Evolutionary conservation across 2,113 vertebrate genomes (phyloP).

Genomic region (Neogale vison): DNA sequence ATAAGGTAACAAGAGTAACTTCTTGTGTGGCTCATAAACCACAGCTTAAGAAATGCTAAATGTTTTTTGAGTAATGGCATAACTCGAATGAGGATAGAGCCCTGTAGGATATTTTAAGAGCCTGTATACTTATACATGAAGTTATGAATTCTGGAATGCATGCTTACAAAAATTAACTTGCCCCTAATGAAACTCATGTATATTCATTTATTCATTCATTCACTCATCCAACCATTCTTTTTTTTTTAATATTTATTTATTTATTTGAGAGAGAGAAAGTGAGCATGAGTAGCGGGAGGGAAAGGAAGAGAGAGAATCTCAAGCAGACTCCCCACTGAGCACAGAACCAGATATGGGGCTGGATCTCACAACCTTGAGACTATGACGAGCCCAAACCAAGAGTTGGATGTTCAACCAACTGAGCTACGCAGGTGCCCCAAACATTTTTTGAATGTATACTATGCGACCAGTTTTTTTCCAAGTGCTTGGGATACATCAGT

Average conservation of each 20-base stretch:
- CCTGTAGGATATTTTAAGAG: neutral
- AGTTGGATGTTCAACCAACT: neutral
- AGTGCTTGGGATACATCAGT: neutral
- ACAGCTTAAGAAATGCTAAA: neutral
- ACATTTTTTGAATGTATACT: neutral
- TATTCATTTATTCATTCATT: neutral
- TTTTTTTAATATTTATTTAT: neutral
- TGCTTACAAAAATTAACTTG: slow-evolving; percentile 1
- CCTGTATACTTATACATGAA: neutral
- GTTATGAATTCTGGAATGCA: neutral
- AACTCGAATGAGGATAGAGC: neutral
- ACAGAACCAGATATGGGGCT: neutral
- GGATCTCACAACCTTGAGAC: neutral
- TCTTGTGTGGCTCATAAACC: neutral
- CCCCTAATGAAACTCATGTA: neutral
- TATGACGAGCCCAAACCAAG: neutral
- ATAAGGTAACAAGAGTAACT: neutral
- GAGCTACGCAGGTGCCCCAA: neutral
- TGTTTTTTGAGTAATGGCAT: neutral
- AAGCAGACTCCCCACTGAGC: neutral
- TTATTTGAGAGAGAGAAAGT: neutral
- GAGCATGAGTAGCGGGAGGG: neutral
- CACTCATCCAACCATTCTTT: neutral
- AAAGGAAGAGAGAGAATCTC: neutral
- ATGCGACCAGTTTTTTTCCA: neutral